phyloP scores from a whole-genome alignment of 2,888 invertebrate species.

The Pilophorus perplexus region DNA sequence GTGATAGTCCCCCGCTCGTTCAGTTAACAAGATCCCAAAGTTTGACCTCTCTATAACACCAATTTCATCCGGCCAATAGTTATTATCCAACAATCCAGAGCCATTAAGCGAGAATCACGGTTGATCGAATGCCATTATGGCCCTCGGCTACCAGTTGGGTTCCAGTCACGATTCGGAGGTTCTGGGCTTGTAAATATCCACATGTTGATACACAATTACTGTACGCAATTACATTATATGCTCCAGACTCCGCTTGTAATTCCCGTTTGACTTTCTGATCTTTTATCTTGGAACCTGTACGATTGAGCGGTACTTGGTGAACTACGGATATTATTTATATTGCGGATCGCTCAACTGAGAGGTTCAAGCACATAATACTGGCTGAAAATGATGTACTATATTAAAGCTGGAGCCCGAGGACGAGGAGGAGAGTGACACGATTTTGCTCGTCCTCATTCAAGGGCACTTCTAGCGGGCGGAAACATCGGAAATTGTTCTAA shows the following conservation, averaged over 20 bases:
- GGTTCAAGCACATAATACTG: too few species aligned
- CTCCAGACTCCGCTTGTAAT: neutral
- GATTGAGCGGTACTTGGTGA: too few species aligned
- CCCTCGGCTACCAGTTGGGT: slow-evolving; percentile 24
- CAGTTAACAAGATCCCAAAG: neutral
- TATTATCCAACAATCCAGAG: neutral
- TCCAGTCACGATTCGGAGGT: slow-evolving; percentile 13
- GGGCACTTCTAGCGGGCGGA: too few species aligned
- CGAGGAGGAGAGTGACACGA: too few species aligned
- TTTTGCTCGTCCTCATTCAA: too few species aligned
- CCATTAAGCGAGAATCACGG: slow-evolving; percentile 17
- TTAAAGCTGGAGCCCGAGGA: too few species aligned
- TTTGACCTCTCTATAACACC: neutral
- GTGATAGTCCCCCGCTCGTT: too few species aligned
- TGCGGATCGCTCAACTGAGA: too few species aligned
- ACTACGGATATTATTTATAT: too few species aligned
- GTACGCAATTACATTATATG: slow-evolving; percentile 3
- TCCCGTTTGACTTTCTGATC: slow-evolving; percentile 7
- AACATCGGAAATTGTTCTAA: too few species aligned
- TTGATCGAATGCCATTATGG: slow-evolving; percentile 17
- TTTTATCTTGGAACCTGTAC: too few species aligned
- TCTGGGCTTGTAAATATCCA: slow-evolving; percentile 3
- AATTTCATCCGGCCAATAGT: neutral
- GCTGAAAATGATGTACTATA: too few species aligned
- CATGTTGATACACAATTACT: slow-evolving; percentile 18